Base-by-base conservation (phyloP, 2,797 vertebrate genomes). In the Poeciliopsis turneri region DNA sequence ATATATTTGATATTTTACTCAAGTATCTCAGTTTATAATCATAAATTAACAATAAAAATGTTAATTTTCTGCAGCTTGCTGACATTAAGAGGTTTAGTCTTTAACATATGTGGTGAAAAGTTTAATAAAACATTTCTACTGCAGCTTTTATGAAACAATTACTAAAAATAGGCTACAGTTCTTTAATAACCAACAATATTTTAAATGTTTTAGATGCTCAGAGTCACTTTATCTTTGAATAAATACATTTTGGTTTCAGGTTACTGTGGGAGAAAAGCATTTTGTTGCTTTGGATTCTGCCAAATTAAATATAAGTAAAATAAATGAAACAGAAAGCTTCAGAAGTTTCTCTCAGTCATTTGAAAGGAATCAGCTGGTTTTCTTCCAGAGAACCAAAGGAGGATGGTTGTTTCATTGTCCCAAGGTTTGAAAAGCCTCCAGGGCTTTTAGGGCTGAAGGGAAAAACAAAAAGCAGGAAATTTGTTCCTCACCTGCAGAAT, bases 401-500 rank as follows among this genome's bases (percentile, higher is more conserved):
- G 6, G 25, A n/a, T 13, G 28, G 2, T 23, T 15, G n/a, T 28
- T 72, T 74, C 30, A 25, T 39, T 72, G 55, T 83, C 1, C 57
- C 0, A 0, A 59, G 15, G 36, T 39, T 8, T 47, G 41, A 18
- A 1, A 78, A 80, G 39, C 39, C 39, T 41, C 39, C 39, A 41
- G 39, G 64, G 78, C 70, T 53, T 85, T 71, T 33, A 49, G 33
- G 69, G 53, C 12, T 36, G 5, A 49, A 5, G 2, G 61, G 16
- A 12, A 25, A 46, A 39, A 2, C 0, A 6, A 1, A 53, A 64
- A 1, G 1, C 1, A 4, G 3, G 57, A 1, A 4, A 46, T n/a
- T 2, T 25, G 43, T 76, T 76, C 61, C 88, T 88, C 53, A 91
- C 86, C 90, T 89, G 74, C 0, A 4, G 61, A 28, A 68, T 47